phyloP scores from a whole-genome alignment of 2,888 invertebrate species.

The Ypsolopha sequella region DNA sequence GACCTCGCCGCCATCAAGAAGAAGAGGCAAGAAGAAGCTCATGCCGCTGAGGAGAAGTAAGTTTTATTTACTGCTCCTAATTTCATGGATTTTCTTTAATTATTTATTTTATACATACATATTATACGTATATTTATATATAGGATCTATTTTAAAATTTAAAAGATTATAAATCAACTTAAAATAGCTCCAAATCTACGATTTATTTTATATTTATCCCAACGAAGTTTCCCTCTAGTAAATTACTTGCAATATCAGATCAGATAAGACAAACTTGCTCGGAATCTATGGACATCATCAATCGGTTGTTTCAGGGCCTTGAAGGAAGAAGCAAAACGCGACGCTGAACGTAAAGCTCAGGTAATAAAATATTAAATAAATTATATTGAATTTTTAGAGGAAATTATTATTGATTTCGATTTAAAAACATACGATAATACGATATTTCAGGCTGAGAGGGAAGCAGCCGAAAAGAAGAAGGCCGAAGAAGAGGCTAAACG shows the following conservation, averaged over 20 bases:
- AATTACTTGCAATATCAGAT: no score
- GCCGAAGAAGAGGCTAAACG: conserved; percentile 69
- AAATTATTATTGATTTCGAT: neutral
- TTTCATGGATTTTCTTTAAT: neutral
- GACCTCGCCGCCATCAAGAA: conserved; percentile 66
- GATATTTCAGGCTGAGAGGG: conserved; percentile 38
- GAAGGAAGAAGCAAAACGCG: conserved; percentile 66
- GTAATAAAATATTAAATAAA: conserved; percentile 15
- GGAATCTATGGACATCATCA: neutral
- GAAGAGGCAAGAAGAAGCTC: conserved; percentile 74
- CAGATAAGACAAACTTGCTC: no score
- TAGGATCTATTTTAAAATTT: neutral
- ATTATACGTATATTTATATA: neutral
- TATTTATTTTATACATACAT: neutral
- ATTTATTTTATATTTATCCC: no score
- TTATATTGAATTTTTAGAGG: neutral
- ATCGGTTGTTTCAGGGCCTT: conserved; percentile 40
- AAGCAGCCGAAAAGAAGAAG: conserved; percentile 55
- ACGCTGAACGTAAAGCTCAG: conserved; percentile 61
- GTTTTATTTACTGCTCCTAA: conserved; percentile 11
- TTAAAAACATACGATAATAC: neutral
- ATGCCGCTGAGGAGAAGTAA: conserved; percentile 73
- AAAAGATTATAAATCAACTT: neutral
- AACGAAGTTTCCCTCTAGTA: no score
- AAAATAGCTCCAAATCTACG: neutral